phyloP scores from a whole-genome alignment of 1,140 invertebrate genomes.

The Plodia interpunctella region DNA sequence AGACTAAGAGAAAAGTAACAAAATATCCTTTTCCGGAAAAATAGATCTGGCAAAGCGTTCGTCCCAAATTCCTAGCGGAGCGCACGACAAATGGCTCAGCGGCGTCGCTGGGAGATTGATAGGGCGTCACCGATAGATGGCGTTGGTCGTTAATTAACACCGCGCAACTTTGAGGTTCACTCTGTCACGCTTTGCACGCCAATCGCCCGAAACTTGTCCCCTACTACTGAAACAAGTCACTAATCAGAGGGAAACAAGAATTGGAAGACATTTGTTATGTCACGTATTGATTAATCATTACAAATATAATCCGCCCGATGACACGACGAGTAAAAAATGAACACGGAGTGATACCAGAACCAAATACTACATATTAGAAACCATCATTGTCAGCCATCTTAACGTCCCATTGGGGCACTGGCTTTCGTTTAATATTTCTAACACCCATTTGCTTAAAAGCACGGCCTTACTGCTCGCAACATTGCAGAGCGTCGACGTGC shows the following conservation, averaged over 20 bases:
- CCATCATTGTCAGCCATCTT: no score
- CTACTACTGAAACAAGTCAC: conserved; percentile 22
- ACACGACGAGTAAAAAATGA: no score
- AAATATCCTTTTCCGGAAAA: conserved; percentile 4
- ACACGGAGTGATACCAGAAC: no score
- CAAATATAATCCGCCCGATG: neutral
- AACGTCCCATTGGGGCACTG: no score
- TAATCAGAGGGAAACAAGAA: no score
- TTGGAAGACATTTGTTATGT: no score
- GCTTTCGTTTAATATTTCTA: no score
- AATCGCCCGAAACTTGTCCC: conserved; percentile 24
- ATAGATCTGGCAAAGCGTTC: conserved; percentile 10
- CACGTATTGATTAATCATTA: no score
- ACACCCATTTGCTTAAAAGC: no score
- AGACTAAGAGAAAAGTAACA: neutral
- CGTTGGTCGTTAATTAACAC: conserved; percentile 59
- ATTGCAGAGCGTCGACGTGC: no score
- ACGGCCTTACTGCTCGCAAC: no score
- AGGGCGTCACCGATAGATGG: conserved; percentile 59
- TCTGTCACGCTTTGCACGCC: conserved; percentile 8
- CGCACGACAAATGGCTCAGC: conserved; percentile 37
- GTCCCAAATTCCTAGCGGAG: conserved; percentile 18
- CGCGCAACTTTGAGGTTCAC: conserved; percentile 20
- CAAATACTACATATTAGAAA: no score
- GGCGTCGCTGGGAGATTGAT: conserved; percentile 50